Percentiles rank a stretch among this genome's conserved stretches.
Evolutionary conservation across 2,888 invertebrate species (phyloP).

Genomic region (Exephanes ischioxanthus): DNA sequence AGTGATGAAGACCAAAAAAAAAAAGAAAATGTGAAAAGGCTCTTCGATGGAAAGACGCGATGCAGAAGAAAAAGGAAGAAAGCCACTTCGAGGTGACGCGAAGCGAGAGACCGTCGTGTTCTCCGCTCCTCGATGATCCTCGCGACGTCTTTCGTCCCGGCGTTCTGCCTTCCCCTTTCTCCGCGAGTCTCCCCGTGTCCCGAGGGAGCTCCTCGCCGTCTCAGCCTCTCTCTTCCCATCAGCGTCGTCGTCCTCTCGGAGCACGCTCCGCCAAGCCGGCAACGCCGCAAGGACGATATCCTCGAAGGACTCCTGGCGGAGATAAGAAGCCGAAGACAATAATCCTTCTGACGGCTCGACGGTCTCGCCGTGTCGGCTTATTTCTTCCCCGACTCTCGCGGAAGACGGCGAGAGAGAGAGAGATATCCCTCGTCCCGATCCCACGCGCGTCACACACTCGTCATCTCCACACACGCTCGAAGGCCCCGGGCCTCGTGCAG

Average conservation of each 20-base stretch:
- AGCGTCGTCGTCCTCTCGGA: constrained; percentile 47
- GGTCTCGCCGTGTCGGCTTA: constrained; percentile 81
- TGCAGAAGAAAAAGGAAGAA: constrained; percentile 21
- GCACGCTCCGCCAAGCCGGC: constrained; percentile 16
- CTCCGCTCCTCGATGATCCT: constrained; percentile 58
- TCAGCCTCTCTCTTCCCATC: constrained; percentile 47
- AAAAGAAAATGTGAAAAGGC: not conserved
- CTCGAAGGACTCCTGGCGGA: constrained; percentile 72
- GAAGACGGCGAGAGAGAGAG: constrained; percentile 41
- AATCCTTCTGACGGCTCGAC: constrained; percentile 83
- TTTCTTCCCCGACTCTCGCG: constrained; percentile 67
- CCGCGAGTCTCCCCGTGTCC: constrained; percentile 43
- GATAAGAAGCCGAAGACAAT: constrained; percentile 84
- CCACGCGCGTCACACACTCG: constrained; percentile 37
- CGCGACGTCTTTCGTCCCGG: constrained; percentile 59
- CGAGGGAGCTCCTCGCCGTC: constrained; percentile 52
- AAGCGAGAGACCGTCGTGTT: constrained; percentile 28
- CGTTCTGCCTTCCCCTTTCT: constrained; percentile 26
- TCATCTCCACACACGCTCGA: not conserved
- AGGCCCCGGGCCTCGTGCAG: not conserved
- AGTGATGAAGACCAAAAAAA: not conserved
- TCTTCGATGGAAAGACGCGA: not conserved
- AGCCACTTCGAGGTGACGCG: constrained; percentile 37
- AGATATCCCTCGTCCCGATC: constrained; percentile 25
- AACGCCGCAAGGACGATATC: constrained; percentile 37